A percentile compares a stretch with the other conserved stretches of the same genome.
phyloP scores from a whole-genome alignment of 2,888 invertebrate genomes.

The Hirtodrosophila histrioides region DNA sequence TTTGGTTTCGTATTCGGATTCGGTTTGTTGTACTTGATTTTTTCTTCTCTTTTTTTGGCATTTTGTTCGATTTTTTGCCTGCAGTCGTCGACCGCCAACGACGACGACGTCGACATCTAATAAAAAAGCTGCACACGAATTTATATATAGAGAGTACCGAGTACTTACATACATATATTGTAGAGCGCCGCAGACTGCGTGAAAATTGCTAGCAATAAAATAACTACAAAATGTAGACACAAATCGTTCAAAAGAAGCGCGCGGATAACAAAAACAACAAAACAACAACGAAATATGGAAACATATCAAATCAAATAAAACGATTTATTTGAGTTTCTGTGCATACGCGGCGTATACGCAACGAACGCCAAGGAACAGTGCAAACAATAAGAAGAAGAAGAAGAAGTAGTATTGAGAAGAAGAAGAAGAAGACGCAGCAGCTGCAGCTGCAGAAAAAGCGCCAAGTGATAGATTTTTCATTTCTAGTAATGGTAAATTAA shows the following conservation, averaged over 20 bases:
- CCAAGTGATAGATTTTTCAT: slow-evolving; percentile 25
- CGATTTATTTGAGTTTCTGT: slow-evolving; percentile 18
- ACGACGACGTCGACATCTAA: slow-evolving; percentile 69
- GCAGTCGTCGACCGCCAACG: slow-evolving; percentile 63
- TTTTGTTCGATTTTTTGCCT: slow-evolving; percentile 75
- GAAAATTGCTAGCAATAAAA: slow-evolving; percentile 47
- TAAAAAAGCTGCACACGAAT: slow-evolving; percentile 66
- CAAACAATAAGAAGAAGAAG: background rate
- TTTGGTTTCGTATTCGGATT: slow-evolving; percentile 61
- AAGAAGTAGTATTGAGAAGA: background rate
- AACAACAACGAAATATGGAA: slow-evolving; percentile 20
- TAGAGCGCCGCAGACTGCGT: slow-evolving; percentile 52
- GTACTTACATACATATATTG: slow-evolving; percentile 26
- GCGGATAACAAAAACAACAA: slow-evolving; percentile 29
- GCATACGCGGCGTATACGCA: slow-evolving; percentile 62
- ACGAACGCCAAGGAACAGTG: slow-evolving; percentile 26
- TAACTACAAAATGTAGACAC: slow-evolving; percentile 39
- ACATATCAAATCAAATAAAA: slow-evolving; percentile 14
- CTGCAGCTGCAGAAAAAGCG: slow-evolving; percentile 24
- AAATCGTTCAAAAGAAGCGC: slow-evolving; percentile 21
- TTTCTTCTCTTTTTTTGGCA: slow-evolving; percentile 61
- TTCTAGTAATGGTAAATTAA: background rate
- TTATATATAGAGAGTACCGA: slow-evolving; percentile 46
- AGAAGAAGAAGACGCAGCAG: slow-evolving; percentile 10
- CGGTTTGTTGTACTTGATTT: slow-evolving; percentile 62